Base-by-base conservation (phyloP, 1,140 invertebrate genomes). In the Aphis gossypii region DNA sequence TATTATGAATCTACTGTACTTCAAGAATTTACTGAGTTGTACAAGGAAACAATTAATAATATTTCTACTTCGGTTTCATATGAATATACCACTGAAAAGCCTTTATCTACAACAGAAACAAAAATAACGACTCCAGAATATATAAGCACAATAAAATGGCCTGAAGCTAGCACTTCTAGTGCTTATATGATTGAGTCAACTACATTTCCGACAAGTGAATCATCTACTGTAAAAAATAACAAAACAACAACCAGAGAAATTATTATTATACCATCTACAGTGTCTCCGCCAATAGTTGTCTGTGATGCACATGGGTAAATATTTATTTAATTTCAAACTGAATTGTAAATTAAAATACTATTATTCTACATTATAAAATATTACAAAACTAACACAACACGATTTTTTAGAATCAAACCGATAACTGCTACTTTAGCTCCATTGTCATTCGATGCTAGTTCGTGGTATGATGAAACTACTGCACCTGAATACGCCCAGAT, bases 21-120 rank as follows among this genome's bases (percentile, higher is more conserved):
- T 23, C 41, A 90, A 60, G 56, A 94, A 93, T 38, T 87, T 23
- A 84, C 89, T 54, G 94, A 84, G 51, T 30, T 20, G 23, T 56
- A 38, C 11, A 51, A 2, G 54, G 48, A 93, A 88, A 94, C n/a
- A 76, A 94, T 41, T 93, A 90, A 94, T 94, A 90, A 88, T 23
- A 38, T 38, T 92, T 83, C 68, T 23, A 83, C 41, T 6, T 11
- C 14, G 23, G 51, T 18, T 23, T 25, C 18, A 4, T 18, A n/a
- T 3, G 48, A 76, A 14, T 46, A 48, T 48, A 76, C 60, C 3
- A 38, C 90, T 2, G 46, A 92, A n/a, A n/a, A 48, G 8, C 41
- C 18, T n/a, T 21, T 35, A n/a, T 23, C 23, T 6, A 48, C n/a
- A 21, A 46, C 90, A 21, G 56, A 91, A 76, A 91, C 56, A 11